These are phyloP conservation scores for Pseudochirops corinnae DNA, from an alignment of 2,797 vertebrate species.

Conservation along the genomic window DNA sequence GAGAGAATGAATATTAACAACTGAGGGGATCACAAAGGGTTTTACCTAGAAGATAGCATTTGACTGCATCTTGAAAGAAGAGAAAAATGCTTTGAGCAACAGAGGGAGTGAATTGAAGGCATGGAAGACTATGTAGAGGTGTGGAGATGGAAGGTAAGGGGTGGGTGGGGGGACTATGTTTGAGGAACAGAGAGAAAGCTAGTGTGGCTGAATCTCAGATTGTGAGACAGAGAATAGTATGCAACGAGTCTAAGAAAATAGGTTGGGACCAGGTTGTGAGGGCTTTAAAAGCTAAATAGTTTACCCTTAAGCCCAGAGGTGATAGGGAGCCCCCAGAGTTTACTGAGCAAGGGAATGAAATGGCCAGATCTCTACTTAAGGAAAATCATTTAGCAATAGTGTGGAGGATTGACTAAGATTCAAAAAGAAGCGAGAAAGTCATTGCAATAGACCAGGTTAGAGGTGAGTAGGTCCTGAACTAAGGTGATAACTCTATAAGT, in stretches of 20 bases:
- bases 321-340: neutral
- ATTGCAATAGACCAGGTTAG: neutral
- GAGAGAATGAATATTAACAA: neutral
- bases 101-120: neutral
- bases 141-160: neutral
- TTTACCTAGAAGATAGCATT: neutral
- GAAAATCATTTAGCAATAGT: neutral
- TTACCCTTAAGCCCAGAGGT: neutral
- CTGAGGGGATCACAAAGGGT: neutral
- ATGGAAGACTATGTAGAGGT: neutral
- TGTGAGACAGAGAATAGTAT: neutral
- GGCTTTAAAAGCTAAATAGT: neutral
- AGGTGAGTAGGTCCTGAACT: neutral
- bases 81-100: neutral
- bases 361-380: neutral
- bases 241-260: neutral
- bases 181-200: neutral
- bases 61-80: neutral
- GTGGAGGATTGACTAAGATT: neutral
- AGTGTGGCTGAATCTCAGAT: neutral
- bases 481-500: neutral
- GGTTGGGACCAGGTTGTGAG: neutral
- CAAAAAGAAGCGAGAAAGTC: neutral
- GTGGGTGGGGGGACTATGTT: neutral
- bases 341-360: neutral